phyloP scores from a whole-genome alignment of 2,113 vertebrate species.

The Trematomus loennbergii region DNA sequence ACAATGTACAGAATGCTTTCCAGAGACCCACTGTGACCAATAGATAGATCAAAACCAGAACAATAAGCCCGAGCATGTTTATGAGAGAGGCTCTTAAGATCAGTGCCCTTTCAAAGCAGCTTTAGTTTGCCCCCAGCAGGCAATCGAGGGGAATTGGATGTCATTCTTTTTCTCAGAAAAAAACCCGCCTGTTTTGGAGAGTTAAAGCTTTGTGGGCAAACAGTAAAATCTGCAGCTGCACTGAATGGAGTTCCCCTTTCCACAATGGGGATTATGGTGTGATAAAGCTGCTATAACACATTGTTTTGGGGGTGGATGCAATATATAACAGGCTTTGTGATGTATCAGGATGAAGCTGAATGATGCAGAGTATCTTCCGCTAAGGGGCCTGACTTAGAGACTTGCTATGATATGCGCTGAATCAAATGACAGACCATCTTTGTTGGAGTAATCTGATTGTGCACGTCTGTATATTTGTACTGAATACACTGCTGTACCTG shows the following conservation, averaged over 20 bases:
- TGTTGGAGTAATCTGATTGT: not conserved
- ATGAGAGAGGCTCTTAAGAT: constrained; percentile 69
- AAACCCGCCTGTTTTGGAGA: constrained; percentile 57
- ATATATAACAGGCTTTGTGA: constrained; percentile 22
- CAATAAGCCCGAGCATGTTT: constrained; percentile 65
- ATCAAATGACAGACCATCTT: not conserved
- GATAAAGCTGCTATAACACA: constrained; percentile 62
- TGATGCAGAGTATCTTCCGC: not conserved
- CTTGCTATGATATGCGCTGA: not conserved
- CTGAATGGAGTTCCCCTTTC: constrained; percentile 39
- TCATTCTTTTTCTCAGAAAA: constrained; percentile 68
- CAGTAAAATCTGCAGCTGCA: constrained; percentile 50
- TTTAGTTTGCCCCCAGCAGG: constrained; percentile 72
- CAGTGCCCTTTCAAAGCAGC: constrained; percentile 77
- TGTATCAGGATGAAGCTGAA: not conserved
- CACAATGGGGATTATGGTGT: constrained; percentile 74
- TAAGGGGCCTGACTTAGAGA: not conserved
- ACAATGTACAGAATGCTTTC: constrained; percentile 60
- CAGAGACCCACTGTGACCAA: constrained; percentile 52
- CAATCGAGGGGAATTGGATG: constrained; percentile 76
- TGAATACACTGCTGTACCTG: not conserved
- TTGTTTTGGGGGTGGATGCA: constrained; percentile 26
- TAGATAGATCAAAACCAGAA: constrained; percentile 70
- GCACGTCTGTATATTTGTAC: not conserved
- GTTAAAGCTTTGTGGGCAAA: constrained; percentile 72